Evolutionary conservation across 2,888 invertebrate genomes (phyloP).

Genomic region (Cerastoderma edule): DNA sequence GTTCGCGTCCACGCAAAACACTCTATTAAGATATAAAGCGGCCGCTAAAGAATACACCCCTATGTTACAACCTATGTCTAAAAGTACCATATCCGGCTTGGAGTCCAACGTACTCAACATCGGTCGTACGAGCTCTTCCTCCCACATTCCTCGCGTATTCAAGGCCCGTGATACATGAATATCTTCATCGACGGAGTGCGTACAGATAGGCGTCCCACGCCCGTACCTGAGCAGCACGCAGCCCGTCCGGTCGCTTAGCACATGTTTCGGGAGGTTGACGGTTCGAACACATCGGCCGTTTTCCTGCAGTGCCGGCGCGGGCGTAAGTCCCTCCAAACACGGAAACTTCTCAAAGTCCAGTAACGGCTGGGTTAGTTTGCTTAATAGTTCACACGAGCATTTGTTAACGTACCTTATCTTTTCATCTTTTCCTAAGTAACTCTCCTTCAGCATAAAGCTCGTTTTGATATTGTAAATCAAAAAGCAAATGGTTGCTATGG

Average conservation of each 20-base stretch:
- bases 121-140: not conserved
- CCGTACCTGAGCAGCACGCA: not conserved
- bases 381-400: not conserved
- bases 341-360: not conserved
- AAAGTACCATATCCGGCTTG: constrained; percentile 19
- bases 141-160: not conserved
- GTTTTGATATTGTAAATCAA: constrained; percentile 2
- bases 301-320: not conserved
- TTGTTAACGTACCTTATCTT: not conserved
- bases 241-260: not conserved
- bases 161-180: not conserved
- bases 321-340: not conserved
- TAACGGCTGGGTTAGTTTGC: not conserved
- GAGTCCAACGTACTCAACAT: not conserved
- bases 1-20: constrained; percentile 42
- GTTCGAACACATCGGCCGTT: not conserved
- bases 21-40: constrained; percentile 28
- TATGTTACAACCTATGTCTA: constrained; percentile 48
- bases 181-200: not conserved
- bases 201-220: not conserved
- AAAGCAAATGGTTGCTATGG: constrained; percentile 4
- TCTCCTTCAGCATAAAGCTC: too few species aligned
- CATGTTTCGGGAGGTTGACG: not conserved
- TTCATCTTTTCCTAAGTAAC: too few species aligned
- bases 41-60: constrained; percentile 37